Base-by-base conservation (phyloP, 2,888 invertebrate species). In the Coleophora deauratella region DNA sequence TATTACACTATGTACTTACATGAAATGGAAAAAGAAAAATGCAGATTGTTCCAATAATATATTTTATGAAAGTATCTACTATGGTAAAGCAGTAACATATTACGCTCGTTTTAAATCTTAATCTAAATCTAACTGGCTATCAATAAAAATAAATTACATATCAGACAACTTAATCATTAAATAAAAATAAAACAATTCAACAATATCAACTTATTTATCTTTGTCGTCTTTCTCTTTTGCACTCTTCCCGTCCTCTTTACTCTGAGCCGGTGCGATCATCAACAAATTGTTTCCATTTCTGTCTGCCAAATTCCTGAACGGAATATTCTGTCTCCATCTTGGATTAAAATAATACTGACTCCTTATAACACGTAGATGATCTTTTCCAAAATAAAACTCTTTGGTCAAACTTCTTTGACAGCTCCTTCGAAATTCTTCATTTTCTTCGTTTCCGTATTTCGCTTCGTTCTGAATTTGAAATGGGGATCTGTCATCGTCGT, bases 241-340 rank as follows among this genome's bases (percentile, higher is more conserved):
- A 7, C 39, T 40, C 36, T 42, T 49, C 6, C 46, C 51, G 28
- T 51, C 55, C 41, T 67, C 66, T 21, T 60, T 58, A 9, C 73
- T 73, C 74, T 45, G 59, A 0, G 64, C 78, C 0, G 91, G 90
- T 0, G 90, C 90, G 9, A 91, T 91, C 90, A 91, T 91, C 43
- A 91, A 54, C 44, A 91, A 59, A 57, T 91, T 90, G 56, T 91
- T 91, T 0, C 90, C 89, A 55, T 91, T 91, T 21, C 88, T 78
- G 52, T 91, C 91, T 0, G 69, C 71, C 41, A 85, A 49, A 42
- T 77, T 82, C 33, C 84, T 69, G 31, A 84, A 74, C 1, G 85
- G 84, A 13, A 89, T 81, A 37, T 87, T 75, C 35, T 80, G 76
- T 1, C 84, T 66, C 73, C 82, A 82, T 47, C 72, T 68, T 7